Percentiles rank a stretch among this genome's conserved stretches.
phyloP scores from a whole-genome alignment of 64 coral and sea anemone species.

The Montipora cactus region DNA sequence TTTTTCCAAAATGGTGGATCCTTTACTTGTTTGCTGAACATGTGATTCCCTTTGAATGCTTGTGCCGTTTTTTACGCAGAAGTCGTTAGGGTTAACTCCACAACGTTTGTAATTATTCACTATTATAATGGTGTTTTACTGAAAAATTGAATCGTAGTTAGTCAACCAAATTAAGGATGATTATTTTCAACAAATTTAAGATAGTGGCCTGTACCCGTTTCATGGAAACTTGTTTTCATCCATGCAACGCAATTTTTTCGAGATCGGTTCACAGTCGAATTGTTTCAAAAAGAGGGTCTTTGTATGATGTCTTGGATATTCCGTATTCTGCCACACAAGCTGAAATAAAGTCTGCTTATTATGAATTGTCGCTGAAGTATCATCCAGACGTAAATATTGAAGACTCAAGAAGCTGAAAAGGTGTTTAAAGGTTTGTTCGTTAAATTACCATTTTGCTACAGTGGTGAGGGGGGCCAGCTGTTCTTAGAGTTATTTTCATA shows the following conservation, averaged over 20 bases:
- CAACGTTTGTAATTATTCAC: too few species aligned
- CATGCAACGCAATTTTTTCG: not conserved
- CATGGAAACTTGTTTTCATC: not conserved
- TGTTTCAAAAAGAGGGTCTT: not conserved
- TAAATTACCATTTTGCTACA: not conserved
- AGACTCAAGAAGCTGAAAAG: slow-evolving; percentile 42
- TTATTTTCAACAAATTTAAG: not conserved
- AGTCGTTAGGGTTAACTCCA: too few species aligned
- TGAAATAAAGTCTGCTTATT: slow-evolving; percentile 84
- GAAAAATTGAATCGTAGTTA: not conserved
- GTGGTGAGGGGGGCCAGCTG: too few species aligned
- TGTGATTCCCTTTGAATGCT: too few species aligned
- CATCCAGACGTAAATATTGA: slow-evolving; percentile 77
- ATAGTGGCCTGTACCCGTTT: not conserved
- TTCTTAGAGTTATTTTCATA: too few species aligned
- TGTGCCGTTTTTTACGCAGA: too few species aligned
- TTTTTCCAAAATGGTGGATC: too few species aligned
- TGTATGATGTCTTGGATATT: slow-evolving; percentile 84
- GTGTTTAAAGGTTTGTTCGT: slow-evolving; percentile 68
- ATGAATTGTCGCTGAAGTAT: slow-evolving; percentile 81
- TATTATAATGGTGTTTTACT: not conserved
- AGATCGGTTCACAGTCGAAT: not conserved
- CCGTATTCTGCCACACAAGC: slow-evolving; percentile 74
- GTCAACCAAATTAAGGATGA: too few species aligned
- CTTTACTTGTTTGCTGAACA: too few species aligned